A percentile compares a stretch with the other conserved stretches of the same genome.
These are phyloP conservation scores for Apis laboriosa DNA, from an alignment of 1,140 invertebrate genomes.

Conservation along the genomic window DNA sequence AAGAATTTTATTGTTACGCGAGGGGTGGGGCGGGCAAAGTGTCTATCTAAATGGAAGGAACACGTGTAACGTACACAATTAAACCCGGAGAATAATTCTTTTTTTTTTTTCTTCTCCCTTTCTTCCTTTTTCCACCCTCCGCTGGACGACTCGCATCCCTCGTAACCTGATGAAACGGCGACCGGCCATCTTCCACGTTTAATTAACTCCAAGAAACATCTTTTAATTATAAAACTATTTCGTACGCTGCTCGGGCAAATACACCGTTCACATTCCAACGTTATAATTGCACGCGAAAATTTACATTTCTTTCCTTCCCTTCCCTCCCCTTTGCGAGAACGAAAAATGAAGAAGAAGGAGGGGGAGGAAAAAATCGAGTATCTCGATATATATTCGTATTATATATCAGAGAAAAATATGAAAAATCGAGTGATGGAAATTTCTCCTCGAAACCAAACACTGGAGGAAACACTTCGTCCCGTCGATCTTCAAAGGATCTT, in stretches of 20 bases:
- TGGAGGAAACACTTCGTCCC: no score
- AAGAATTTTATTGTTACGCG: slow-evolving; percentile 26
- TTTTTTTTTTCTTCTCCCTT: no score
- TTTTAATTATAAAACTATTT: slow-evolving; percentile 69
- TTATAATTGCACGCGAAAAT: slow-evolving; percentile 60
- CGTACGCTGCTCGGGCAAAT: slow-evolving; percentile 16
- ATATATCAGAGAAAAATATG: no score
- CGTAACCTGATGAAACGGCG: slow-evolving; percentile 20
- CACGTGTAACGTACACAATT: slow-evolving; percentile 66
- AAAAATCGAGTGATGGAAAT: no score
- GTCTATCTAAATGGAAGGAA: slow-evolving; percentile 53
- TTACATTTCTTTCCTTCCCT: slow-evolving; percentile 39
- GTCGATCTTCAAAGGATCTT: no score
- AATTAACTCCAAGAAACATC: slow-evolving; percentile 74
- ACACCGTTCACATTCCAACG: slow-evolving; percentile 51
- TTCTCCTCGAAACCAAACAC: no score
- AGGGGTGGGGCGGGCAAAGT: slow-evolving; percentile 13
- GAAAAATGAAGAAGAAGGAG: background rate
- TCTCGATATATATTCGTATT: no score
- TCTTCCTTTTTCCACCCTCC: background rate
- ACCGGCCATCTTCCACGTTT: slow-evolving; percentile 56
- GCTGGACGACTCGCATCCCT: background rate
- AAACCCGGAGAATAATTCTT: slow-evolving; percentile 72
- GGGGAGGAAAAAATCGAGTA: background rate
- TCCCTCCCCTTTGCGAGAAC: background rate